These are phyloP conservation scores for Sminthurides bifidus DNA, from an alignment of 1,140 invertebrate species.

Conservation along the genomic window DNA sequence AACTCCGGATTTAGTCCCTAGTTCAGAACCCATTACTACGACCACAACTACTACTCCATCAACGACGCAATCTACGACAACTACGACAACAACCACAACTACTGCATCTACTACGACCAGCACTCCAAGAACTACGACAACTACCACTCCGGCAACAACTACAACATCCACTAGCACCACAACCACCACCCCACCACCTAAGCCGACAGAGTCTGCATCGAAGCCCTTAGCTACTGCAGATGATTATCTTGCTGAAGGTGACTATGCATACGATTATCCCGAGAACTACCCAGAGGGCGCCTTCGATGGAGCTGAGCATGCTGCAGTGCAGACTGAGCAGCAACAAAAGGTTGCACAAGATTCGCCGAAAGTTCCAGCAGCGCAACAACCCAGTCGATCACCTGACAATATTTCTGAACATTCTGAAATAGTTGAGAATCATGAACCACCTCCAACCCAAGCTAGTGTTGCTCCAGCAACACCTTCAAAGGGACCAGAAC, in stretches of 20 bases:
- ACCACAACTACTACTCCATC: conserved; percentile 10
- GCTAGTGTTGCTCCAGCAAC: not conserved
- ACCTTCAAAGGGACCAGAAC: not conserved
- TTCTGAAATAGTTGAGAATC: too few species aligned
- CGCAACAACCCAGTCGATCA: too few species aligned
- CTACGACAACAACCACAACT: conserved; percentile 2
- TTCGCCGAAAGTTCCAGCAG: too few species aligned
- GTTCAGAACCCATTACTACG: conserved; percentile 3
- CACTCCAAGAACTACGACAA: conserved; percentile 6
- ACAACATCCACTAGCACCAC: not conserved
- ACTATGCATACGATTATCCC: too few species aligned
- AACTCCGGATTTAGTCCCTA: not conserved
- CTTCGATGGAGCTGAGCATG: too few species aligned
- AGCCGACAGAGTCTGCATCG: too few species aligned
- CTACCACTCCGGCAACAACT: conserved; percentile 1
- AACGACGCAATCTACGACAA: conserved; percentile 4
- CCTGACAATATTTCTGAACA: too few species aligned
- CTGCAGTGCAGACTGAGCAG: too few species aligned
- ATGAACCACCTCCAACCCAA: not conserved
- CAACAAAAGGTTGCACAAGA: too few species aligned
- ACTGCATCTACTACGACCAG: conserved; percentile 4
- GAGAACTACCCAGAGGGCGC: too few species aligned
- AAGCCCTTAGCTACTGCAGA: too few species aligned
- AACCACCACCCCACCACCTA: not conserved
- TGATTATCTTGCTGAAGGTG: too few species aligned